Evolutionary conservation across 1,140 invertebrate species (phyloP), one percentile per base, ranked within the genome.

Genomic region (Cecropterus lyciades): DNA sequence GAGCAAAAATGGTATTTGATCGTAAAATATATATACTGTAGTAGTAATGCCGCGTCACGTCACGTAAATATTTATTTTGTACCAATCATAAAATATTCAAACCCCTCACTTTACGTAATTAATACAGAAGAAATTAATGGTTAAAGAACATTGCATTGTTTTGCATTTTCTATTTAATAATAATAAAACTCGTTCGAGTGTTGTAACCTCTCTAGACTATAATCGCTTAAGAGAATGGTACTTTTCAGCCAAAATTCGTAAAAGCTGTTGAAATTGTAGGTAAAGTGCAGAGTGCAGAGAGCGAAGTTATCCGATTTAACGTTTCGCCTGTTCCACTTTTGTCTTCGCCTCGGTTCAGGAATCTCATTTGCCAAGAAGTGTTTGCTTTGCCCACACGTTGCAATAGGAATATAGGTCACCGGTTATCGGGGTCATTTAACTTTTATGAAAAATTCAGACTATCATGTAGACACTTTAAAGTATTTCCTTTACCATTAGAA

Each of bases 181-280:
- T 51, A 51, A 9, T 30, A 51, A 27, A 15, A n/a, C 8, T 24
- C 9, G 17, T 33, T 33, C 30, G 30, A 33, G 7, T 33, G 30
- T 33, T 33, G 20, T 17, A 33, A 14, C 24, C 45, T 27, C 45
- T 43, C 40, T 14, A 20, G 57, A 49, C 27, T 48, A 37, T 48
- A 60, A 60, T 49, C 45, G 45, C 24, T 48, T 15, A 60, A 49
- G 45, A 60, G 57, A 48, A 46, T 13, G 43, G 45, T 30, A 48
- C 43, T 48, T 60, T 60, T 24, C 27, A 20, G 27, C 57, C 11
- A 60, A 59, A 60, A 60, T 48, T 48, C 27, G 57, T 46, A 48
- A 60, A 60, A 60, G 57, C 57, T 33, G 57, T 60, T 20, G 43
- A 60, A 60, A 60, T 60, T 46, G 57, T 33, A 60, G 57, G 57